Conservation (phyloP, 53 echinoderm and acorn worm species). For the Echinarachnius parma region DNA sequence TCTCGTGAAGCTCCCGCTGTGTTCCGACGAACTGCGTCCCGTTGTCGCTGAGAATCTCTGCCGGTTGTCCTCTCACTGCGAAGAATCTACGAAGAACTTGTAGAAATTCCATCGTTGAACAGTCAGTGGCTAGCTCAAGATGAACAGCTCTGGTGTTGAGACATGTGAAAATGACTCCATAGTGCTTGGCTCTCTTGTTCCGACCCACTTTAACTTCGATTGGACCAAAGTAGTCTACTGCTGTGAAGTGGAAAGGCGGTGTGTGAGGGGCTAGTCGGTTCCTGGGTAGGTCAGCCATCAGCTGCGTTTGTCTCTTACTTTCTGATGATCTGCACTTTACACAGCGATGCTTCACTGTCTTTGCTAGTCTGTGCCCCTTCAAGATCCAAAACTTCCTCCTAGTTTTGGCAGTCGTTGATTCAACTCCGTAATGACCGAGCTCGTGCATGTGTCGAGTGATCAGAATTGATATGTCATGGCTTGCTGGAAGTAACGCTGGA, state of each 20-base stretch:
- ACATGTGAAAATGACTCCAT: constrained; percentile 55
- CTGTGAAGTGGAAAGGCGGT: constrained; percentile 53
- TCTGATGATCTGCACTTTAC: constrained; percentile 39
- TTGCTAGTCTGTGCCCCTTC: constrained; percentile 42
- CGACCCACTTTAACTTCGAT: constrained; percentile 24
- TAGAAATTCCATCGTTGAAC: constrained; percentile 51
- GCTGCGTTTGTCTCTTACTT: constrained; percentile 23
- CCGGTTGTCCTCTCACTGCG: constrained; percentile 62
- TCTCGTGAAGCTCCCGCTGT: constrained; percentile 45
- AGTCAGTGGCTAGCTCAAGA: constrained; percentile 60
- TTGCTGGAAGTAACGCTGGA: constrained; percentile 51
- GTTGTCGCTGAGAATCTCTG: constrained; percentile 59
- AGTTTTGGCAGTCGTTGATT: constrained; percentile 52
- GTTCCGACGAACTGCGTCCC: constrained; percentile 66
- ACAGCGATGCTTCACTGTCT: constrained; percentile 41
- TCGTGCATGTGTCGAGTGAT: constrained; percentile 57
- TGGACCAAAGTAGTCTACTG: constrained; percentile 54
- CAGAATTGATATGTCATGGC: constrained; percentile 50
- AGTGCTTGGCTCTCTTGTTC: constrained; percentile 27
- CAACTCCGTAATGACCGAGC: constrained; percentile 60
- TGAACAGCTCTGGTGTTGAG: constrained; percentile 66
- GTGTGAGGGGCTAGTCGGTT: constrained; percentile 37
- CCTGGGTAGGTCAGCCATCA: constrained; percentile 35
- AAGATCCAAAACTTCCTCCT: constrained; percentile 49
- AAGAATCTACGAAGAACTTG: constrained; percentile 62